Evolutionary conservation across 2,113 vertebrate genomes (phyloP), one percentile per base, ranked within the genome.

Genomic region (Micronycteris hirsuta): DNA sequence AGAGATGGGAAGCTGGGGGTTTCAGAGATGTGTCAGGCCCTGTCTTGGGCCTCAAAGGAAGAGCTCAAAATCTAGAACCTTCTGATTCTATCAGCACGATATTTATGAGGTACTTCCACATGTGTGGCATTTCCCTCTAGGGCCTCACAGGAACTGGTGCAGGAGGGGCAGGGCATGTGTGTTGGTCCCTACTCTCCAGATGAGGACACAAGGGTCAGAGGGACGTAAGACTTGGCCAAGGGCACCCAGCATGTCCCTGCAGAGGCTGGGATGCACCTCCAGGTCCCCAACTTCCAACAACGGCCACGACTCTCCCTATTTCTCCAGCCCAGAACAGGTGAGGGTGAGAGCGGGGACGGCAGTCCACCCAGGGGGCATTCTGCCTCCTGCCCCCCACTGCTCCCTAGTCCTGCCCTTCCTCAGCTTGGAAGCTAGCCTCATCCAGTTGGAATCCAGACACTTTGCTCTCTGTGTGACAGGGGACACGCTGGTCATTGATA

Each of bases 341-440:
- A 84, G 77, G 33, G 22, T 45, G 13, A 31, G 70, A 92, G 76
- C 71, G 24, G 41, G 8, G 78, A 13, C 2, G 0, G 13, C 41
- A 5, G 4, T 47, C 43, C 71, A 33, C 47, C 41, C 0, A 0
- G 16, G 24, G 41, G 33, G 16, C 61, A 36, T 38, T 54, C 24
- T 15, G 11, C 56, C 70, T 77, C 19, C 2, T 2, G 4, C 14
- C 58, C n/a, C 11, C 0, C 0, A 6, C 45, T 10, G 3, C 41
- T 41, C 16, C 49, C 22, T 65, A 13, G 45, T 65, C 26, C 43
- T 2, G 7, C 12, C 65, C 26, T 16, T 9, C 15, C 52, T 20
- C 45, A n/a, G n/a, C 17, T 56, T 52, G 4, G 61, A 78, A 73
- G 31, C 38, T n/a, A 38, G 45, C 33, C 47, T 81, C 49, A 49